Conservation (phyloP, 1,140 invertebrate species). For the Bombus superbus region DNA sequence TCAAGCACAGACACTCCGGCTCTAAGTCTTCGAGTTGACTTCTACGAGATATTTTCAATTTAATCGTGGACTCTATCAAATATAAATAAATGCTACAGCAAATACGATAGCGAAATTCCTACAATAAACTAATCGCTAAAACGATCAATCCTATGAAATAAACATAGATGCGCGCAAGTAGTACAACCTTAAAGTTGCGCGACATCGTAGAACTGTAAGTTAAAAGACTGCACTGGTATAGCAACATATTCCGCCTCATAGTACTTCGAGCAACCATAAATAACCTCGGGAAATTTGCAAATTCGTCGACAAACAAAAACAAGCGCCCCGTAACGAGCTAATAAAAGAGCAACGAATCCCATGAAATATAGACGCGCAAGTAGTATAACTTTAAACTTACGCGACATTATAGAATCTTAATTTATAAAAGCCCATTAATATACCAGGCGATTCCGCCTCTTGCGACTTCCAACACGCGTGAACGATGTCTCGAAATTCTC, state of each 20-base stretch:
- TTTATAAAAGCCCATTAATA: no score
- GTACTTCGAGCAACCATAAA: background rate
- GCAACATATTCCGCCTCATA: no score
- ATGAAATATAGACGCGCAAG: background rate
- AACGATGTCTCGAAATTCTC: background rate
- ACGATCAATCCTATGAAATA: background rate
- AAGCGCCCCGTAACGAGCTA: background rate
- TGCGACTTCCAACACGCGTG: background rate
- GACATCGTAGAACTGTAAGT: no score
- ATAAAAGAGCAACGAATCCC: background rate
- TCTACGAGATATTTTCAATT: no score
- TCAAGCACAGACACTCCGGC: no score
- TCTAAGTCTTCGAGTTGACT: no score
- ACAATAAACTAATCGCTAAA: background rate
- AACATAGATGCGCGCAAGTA: background rate
- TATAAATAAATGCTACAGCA: no score
- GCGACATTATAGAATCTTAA: no score
- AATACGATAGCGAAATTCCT: background rate
- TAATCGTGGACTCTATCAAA: no score
- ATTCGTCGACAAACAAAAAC: background rate
- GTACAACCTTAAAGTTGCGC: background rate
- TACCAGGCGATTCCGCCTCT: background rate
- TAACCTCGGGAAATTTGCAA: background rate
- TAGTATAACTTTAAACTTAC: fast-evolving
- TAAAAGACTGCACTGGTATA: no score